phyloP scores from a whole-genome alignment of 2,113 vertebrate genomes.

The Entomyzon cyanotis region DNA sequence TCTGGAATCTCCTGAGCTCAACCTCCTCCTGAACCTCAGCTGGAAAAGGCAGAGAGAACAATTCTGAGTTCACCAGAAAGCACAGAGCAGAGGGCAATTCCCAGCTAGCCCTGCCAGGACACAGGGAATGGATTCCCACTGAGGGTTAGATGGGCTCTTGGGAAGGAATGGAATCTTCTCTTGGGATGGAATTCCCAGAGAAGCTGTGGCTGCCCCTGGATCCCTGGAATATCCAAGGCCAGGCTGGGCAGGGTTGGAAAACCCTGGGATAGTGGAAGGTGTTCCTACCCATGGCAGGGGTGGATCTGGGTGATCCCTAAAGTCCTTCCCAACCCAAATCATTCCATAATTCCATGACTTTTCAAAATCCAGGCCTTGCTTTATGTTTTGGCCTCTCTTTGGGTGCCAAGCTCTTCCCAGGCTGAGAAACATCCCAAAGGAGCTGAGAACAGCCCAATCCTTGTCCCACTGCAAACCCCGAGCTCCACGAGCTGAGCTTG shows the following conservation, averaged over 20 bases:
- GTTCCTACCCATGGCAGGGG: not conserved
- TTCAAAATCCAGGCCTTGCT: not conserved
- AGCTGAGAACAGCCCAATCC: constrained; percentile 31
- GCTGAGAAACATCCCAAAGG: not conserved
- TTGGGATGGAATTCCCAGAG: not conserved
- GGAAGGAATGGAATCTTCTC: not conserved
- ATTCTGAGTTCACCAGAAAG: not conserved
- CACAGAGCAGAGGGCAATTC: not conserved
- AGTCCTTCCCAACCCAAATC: not conserved
- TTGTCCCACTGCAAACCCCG: not conserved
- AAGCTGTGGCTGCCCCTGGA: not conserved
- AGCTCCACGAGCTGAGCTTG: not conserved
- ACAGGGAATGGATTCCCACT: not conserved
- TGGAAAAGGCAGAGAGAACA: constrained; percentile 19
- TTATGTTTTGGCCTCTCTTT: constrained; percentile 20
- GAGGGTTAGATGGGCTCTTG: not conserved
- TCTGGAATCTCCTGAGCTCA: not conserved
- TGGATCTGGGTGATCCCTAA: not conserved
- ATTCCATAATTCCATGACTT: not conserved
- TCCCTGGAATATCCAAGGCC: not conserved
- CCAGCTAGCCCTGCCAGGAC: not conserved
- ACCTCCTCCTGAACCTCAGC: not conserved
- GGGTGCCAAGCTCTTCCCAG: not conserved
- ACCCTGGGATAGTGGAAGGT: not conserved
- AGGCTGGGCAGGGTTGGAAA: not conserved